Percentiles rank a stretch among this genome's conserved stretches.
Conservation (phyloP, 2,113 vertebrate species). For the Propithecus coquereli region DNA sequence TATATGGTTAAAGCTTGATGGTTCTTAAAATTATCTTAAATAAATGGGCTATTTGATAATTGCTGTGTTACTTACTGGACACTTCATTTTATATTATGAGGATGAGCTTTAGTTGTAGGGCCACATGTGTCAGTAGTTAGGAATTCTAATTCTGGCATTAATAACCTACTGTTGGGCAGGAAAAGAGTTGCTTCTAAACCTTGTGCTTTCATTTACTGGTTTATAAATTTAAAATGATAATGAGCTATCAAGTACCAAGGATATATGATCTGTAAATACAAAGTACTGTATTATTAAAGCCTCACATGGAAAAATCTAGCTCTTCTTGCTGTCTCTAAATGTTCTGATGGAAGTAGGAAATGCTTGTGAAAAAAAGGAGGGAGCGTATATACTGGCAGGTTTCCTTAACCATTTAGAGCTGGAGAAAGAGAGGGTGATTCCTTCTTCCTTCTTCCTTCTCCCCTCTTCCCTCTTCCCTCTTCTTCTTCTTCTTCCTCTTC, state of each 20-base stretch:
- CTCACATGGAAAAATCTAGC: neutral
- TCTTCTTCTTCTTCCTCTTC: neutral
- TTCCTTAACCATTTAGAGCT: neutral
- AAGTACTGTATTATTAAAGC: conserved; percentile 42
- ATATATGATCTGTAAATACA: conserved; percentile 23
- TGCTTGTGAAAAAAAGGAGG: neutral
- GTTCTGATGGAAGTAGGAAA: neutral
- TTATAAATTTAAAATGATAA: conserved; percentile 44
- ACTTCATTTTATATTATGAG: conserved; percentile 4
- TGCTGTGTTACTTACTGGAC: neutral
- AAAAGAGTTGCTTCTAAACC: conserved; percentile 1
- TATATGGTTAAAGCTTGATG: conserved; percentile 19
- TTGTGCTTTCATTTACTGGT: neutral
- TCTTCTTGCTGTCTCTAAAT: conserved; percentile 36
- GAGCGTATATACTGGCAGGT: neutral
- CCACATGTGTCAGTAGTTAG: conserved; percentile 15
- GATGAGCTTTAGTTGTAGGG: neutral
- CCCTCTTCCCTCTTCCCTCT: too few species aligned
- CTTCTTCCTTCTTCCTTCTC: neutral
- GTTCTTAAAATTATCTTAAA: conserved; percentile 24
- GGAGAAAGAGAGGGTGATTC: neutral
- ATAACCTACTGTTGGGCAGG: neutral
- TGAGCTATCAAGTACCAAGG: conserved; percentile 1
- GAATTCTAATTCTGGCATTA: neutral
- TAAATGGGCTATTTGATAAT: conserved; percentile 20